These are phyloP conservation scores for Cromileptes altivelis DNA, from an alignment of 2,113 vertebrate genomes.

Conservation along the genomic window DNA sequence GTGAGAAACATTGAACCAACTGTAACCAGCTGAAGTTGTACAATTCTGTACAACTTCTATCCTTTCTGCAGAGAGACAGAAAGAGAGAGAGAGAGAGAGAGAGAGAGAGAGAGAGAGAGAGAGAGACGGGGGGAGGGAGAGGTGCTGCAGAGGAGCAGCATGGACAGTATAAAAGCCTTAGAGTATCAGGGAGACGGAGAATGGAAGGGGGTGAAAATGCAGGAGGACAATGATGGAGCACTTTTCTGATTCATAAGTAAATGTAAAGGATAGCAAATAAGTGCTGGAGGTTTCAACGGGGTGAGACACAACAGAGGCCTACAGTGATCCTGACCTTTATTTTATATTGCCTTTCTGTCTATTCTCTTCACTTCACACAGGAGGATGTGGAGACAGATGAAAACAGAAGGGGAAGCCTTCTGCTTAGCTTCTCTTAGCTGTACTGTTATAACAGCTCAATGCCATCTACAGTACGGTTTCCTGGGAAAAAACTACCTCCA, in stretches of 20 bases:
- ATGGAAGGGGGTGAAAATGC: constrained; percentile 10
- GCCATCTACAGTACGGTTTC: neutral
- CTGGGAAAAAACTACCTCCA: neutral
- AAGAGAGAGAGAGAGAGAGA: neutral
- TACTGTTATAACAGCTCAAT: neutral
- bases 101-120: neutral
- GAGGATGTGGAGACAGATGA: neutral
- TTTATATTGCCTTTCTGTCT: neutral
- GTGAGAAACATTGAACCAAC: constrained; percentile 80
- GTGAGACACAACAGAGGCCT: neutral
- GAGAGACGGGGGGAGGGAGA: neutral
- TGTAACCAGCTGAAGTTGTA: constrained; percentile 55
- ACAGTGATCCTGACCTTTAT: constrained; percentile 16
- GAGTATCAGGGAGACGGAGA: neutral
- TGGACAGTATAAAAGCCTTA: neutral
- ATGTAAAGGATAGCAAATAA: constrained; percentile 13
- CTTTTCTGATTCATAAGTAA: constrained; percentile 14
- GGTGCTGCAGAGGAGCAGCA: neutral
- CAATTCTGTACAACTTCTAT: constrained; percentile 16
- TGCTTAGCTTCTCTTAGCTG: neutral
- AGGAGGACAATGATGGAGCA: constrained; percentile 6
- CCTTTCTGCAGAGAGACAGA: neutral
- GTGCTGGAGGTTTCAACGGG: neutral
- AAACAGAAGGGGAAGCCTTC: constrained; percentile 1
- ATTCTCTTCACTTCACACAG: neutral